These are phyloP conservation scores for Meteorus colon DNA, from an alignment of 2,888 invertebrate species.

Conservation along the genomic window DNA sequence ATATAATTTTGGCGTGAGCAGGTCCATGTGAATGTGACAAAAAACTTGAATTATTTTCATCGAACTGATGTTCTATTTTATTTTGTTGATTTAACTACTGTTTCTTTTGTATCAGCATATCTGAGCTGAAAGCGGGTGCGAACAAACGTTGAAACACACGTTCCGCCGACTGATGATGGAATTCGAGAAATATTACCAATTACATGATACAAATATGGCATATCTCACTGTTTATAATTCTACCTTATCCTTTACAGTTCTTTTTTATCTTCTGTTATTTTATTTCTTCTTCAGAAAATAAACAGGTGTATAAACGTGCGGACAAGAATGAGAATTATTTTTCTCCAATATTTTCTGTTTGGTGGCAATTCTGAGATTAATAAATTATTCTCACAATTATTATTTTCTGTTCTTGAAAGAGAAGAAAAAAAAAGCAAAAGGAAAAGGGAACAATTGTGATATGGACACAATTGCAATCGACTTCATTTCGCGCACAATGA, in stretches of 20 bases:
- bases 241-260: not conserved
- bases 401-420: not conserved
- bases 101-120: not conserved
- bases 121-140: slow-evolving; percentile 49
- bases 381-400: no score
- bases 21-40: not conserved
- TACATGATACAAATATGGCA: slow-evolving; percentile 69
- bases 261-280: slow-evolving; percentile 41
- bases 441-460: not conserved
- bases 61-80: not conserved
- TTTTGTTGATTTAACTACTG: not conserved
- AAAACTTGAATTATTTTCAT: slow-evolving; percentile 46
- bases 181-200: slow-evolving; percentile 69
- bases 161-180: slow-evolving; percentile 49
- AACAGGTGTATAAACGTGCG: slow-evolving; percentile 50
- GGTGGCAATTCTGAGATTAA: no score
- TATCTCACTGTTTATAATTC: slow-evolving; percentile 47
- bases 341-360: no score
- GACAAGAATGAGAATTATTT: slow-evolving; percentile 1
- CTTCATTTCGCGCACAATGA: no score
- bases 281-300: slow-evolving; percentile 40
- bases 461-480: no score
- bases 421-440: not conserved
- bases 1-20: not conserved
- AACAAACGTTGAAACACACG: slow-evolving; percentile 45